Base-by-base conservation (phyloP, 1,140 invertebrate genomes). In the Belonocnema kinseyi region DNA sequence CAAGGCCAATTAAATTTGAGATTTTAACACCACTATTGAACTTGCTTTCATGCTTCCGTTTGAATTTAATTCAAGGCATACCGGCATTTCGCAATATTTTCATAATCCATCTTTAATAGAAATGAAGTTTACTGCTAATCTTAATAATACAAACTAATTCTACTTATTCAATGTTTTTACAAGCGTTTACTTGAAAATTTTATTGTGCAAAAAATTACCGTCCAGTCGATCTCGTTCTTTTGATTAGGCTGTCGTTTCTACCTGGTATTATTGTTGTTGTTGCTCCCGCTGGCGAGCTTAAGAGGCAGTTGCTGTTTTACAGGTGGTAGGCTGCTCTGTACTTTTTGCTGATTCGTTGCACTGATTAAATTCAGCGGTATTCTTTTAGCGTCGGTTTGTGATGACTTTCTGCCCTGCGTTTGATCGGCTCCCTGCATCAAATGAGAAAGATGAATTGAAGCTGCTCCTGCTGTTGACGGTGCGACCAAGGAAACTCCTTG, bases 281-380 rank as follows among this genome's bases (percentile, higher is more conserved):
- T 88, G 90, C 92, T 85, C 86, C 88, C 77, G 88, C 94, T 81
- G 85, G 95, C 90, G n/a, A 98, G 90, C 87, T 97, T 97, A 71
- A 97, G 91, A 8, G 96, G 96, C 73, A 98, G 88, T 88, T 97
- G 96, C 84, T 97, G 96, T 83, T 96, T 97, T 1, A 97, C 93
- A 72, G 93, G 92, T 71, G 93, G 85, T 80, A 90, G 89, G 53
- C 89, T 88, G 21, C 89, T 86, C 51, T 92, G 92, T 1, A 94
- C 93, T 87, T 97, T 97, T 78, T 96, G 95, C 85, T 97, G 95
- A 91, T 97, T 97, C 50, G 94, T 96, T 52, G 96, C 94, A 89
- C 96, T 97, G 46, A 96, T 93, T 72, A 97, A 87, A 90, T 97
- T 96, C 14, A 95, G 85, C 0, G 95, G 95, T 58, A 96, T 92